phyloP scores from a whole-genome alignment of 2,113 vertebrate genomes.

The Epinephelus cyanopodus region DNA sequence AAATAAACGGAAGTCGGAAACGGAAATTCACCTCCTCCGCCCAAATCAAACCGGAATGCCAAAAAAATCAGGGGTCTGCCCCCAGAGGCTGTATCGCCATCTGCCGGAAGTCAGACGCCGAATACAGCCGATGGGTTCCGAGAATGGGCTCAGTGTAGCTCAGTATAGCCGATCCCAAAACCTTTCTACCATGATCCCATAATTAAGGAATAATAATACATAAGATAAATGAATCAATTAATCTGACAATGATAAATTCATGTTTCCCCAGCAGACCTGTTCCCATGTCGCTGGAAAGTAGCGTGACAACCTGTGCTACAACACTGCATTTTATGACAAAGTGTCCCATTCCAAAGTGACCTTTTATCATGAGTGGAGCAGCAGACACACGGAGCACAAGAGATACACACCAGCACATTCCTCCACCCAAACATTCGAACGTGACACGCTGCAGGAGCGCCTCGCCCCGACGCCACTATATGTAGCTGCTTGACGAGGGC shows the following conservation, averaged over 20 bases:
- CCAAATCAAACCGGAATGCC: too few relatives aligned
- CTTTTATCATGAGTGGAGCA: slow-evolving; percentile 23
- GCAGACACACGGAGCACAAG: slow-evolving; percentile 61
- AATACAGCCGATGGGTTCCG: too few relatives aligned
- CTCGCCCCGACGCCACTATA: slow-evolving; percentile 64
- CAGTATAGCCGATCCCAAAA: too few relatives aligned
- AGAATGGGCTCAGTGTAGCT: too few relatives aligned
- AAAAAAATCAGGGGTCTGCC: too few relatives aligned
- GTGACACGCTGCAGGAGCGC: slow-evolving; percentile 84
- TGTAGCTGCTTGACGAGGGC: slow-evolving; percentile 73
- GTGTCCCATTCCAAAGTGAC: slow-evolving; percentile 24
- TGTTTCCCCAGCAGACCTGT: neutral
- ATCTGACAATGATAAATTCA: neutral
- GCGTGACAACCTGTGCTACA: slow-evolving; percentile 3
- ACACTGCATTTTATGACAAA: slow-evolving; percentile 44
- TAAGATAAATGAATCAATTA: neutral
- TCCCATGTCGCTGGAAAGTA: neutral
- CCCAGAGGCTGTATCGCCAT: too few relatives aligned
- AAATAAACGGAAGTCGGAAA: too few relatives aligned
- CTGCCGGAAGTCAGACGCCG: too few relatives aligned
- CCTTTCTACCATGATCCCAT: neutral
- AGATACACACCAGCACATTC: slow-evolving; percentile 84
- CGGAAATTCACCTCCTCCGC: too few relatives aligned
- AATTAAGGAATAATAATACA: neutral
- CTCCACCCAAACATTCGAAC: slow-evolving; percentile 81